phyloP scores from a whole-genome alignment of 2,113 vertebrate species.

The Anguilla rostrata region DNA sequence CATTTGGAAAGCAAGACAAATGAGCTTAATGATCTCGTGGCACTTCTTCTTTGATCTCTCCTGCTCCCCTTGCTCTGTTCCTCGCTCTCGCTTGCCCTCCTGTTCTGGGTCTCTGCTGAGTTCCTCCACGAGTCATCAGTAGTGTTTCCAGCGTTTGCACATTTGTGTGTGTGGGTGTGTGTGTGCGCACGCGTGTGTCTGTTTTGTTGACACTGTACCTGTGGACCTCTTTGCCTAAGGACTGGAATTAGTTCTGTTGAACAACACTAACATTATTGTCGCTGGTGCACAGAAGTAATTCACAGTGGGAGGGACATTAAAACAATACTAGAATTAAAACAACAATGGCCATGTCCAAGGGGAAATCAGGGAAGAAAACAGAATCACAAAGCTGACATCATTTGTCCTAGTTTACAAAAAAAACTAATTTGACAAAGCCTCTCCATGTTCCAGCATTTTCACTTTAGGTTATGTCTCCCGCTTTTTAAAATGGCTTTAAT shows the following conservation, averaged over 20 bases:
- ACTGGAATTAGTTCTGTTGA: slow-evolving; percentile 6
- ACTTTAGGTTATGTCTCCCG: background rate
- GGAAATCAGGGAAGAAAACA: background rate
- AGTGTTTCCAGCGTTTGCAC: background rate
- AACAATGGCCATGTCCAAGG: background rate
- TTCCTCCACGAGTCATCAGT: background rate
- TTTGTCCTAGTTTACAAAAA: background rate
- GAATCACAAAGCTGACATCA: slow-evolving; percentile 1
- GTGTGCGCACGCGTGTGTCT: background rate
- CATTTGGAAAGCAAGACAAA: slow-evolving; percentile 25
- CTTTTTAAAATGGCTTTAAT: background rate
- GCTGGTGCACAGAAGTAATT: background rate
- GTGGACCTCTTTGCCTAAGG: slow-evolving; percentile 4
- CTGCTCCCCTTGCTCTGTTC: background rate
- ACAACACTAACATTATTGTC: background rate
- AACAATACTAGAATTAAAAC: slow-evolving; percentile 5
- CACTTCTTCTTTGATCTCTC: slow-evolving; percentile 15
- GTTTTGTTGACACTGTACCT: slow-evolving; percentile 8
- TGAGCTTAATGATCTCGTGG: slow-evolving; percentile 18
- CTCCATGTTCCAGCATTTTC: background rate
- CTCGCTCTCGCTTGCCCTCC: background rate
- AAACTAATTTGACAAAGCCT: background rate
- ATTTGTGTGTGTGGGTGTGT: background rate
- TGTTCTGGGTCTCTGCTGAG: background rate
- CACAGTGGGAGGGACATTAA: background rate